Percentiles rank a stretch among this genome's conserved stretches.
Conservation (phyloP, 2,113 vertebrate species). For the Crypturellus undulatus region DNA sequence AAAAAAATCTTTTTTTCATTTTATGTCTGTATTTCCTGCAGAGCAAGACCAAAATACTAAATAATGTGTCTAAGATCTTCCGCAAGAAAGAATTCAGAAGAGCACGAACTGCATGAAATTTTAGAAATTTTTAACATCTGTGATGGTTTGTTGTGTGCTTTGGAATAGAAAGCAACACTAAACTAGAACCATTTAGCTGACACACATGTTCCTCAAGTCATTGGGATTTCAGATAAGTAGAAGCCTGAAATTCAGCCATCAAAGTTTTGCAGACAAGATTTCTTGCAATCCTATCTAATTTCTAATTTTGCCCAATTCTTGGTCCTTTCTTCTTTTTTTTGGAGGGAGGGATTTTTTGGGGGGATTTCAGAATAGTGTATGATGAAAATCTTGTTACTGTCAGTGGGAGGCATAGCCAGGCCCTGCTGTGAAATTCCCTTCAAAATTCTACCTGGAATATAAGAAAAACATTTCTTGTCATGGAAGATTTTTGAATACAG, state of each 20-base stretch:
- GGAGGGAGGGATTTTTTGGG: neutral
- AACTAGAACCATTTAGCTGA: neutral
- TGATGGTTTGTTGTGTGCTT: neutral
- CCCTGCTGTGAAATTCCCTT: neutral
- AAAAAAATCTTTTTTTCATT: neutral
- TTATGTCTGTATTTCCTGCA: neutral
- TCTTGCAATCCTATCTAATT: neutral
- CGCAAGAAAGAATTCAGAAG: neutral
- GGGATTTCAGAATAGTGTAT: neutral
- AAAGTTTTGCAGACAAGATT: neutral
- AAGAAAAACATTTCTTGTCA: neutral
- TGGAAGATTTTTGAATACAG: neutral
- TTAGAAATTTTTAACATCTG: neutral
- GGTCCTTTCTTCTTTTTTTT: neutral
- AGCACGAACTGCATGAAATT: neutral
- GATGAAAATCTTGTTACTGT: neutral
- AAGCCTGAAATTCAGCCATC: neutral
- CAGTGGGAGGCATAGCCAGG: neutral
- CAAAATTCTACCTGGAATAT: neutral
- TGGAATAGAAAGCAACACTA: constrained; percentile 5
- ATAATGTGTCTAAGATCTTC: neutral
- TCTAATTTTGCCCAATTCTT: neutral
- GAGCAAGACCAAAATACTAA: neutral
- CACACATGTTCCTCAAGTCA: neutral
- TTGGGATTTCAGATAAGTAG: neutral